Evolutionary conservation across 92 coral and sea anemone species (phyloP).

Genomic region (Epizoanthus fatuus): DNA sequence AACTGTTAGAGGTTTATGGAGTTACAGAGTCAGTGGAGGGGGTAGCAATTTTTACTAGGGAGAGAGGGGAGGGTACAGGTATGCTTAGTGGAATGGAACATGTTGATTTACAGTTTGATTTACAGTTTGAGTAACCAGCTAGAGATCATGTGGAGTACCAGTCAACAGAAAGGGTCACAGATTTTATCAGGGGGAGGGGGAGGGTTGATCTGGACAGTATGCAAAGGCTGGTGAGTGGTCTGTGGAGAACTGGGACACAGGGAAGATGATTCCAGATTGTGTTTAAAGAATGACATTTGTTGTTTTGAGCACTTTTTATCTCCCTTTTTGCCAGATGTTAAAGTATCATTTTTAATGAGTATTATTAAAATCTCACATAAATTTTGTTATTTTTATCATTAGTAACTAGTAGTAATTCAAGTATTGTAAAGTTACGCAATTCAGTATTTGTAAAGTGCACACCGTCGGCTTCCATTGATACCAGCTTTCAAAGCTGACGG

Average conservation of each 20-base stretch:
- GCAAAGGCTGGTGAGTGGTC: background rate
- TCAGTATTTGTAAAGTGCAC: too few relatives aligned
- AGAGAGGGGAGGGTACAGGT: background rate
- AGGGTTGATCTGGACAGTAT: background rate
- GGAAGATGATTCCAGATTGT: too few relatives aligned
- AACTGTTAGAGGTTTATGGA: slow-evolving; percentile 87
- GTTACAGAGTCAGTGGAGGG: slow-evolving; percentile 64
- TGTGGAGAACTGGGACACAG: background rate
- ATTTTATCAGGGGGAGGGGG: background rate
- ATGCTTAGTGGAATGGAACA: too few relatives aligned
- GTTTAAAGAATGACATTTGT: too few relatives aligned
- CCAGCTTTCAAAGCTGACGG: too few relatives aligned
- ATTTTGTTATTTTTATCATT: too few relatives aligned
- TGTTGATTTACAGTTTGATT: too few relatives aligned
- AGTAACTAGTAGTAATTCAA: too few relatives aligned
- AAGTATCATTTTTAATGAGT: background rate
- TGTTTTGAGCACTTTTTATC: too few relatives aligned
- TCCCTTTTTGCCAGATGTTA: background rate
- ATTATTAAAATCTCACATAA: background rate
- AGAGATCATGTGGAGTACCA: background rate
- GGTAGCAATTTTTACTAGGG: background rate
- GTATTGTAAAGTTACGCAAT: too few relatives aligned
- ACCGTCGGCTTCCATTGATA: too few relatives aligned
- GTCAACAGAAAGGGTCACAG: background rate
- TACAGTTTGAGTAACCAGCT: too few relatives aligned